Conservation (phyloP, 2,113 vertebrate species). For the Scophthalmus maximus region DNA sequence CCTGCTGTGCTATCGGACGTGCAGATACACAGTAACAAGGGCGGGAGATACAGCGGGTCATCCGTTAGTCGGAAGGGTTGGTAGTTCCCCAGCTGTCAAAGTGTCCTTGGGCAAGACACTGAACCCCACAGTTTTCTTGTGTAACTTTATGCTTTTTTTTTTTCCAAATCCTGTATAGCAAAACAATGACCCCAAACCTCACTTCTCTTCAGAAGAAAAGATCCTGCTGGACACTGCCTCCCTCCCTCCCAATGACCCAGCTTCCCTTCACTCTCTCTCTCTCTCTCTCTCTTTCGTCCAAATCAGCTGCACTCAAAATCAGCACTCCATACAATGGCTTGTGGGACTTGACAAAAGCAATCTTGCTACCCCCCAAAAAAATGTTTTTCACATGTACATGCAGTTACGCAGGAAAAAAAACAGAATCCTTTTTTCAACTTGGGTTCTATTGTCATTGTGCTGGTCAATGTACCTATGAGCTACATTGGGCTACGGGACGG, state of each 20-base stretch:
- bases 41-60: neutral
- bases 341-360: constrained; percentile 8
- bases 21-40: constrained; percentile 3
- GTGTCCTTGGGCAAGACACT: neutral
- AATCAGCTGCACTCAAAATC: neutral
- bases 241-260: constrained; percentile 30
- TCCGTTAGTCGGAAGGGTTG: neutral
- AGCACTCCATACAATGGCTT: constrained; percentile 3
- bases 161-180: constrained; percentile 52
- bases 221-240: constrained; percentile 24
- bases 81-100: neutral
- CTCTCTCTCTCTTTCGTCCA: constrained; percentile 4
- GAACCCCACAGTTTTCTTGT: constrained; percentile 34
- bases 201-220: constrained; percentile 41
- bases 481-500: neutral
- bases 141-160: constrained; percentile 50
- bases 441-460: neutral
- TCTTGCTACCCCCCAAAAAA: too few species aligned
- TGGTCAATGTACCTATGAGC: neutral
- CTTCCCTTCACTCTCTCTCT: too few species aligned
- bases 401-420: too few species aligned
- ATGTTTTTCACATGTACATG: too few species aligned
- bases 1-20: constrained; percentile 20
- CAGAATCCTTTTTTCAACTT: too few species aligned
- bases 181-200: constrained; percentile 56